Evolutionary conservation across 2,888 invertebrate species (phyloP), one percentile per base, ranked within the genome.

Genomic region (Bombylius discolor): DNA sequence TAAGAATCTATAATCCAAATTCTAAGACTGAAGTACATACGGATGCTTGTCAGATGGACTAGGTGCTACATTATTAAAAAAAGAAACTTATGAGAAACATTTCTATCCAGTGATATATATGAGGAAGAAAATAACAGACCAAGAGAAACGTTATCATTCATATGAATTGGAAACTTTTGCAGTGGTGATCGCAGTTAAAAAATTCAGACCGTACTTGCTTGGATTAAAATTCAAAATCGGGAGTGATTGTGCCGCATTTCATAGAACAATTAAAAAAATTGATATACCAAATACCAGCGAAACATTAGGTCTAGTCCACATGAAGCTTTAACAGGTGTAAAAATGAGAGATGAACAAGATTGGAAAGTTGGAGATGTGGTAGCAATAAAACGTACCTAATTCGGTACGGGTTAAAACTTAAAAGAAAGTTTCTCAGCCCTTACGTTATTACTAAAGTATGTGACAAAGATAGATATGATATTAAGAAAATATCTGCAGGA

Each of bases 201-300:
- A 44, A 51, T 51, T 51, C 12, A 42, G 51, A 44, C 39, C n/a
- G 6, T 39, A 39, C 23, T 14, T 50, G 5, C 50, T 50, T 36
- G 50, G 50, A 14, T 13, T 39, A 39, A 36, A 50, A 39, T 50
- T 50, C 39, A 50, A 6, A 36, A 50, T 50, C 6, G 23, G 8
- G 8, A 50, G 39, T 23, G 50, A 50, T 39, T 50, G 50, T 39
- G 39, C 44, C 4, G 44, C 51, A 2, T 51, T 51, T 39, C 23
- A 51, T 31, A 14, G 12, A 4, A 51, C 44, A 9, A 23, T 52
- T 4, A 13, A 67, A 66, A 46, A 56, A 55, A 31, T 36, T 36
- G 36, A 36, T n/a, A 44, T 44, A 44, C 44, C 44, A 44, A 44
- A 44, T 47, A 14, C 12, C 53, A 47, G 31, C 47, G 51, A 51